A percentile compares a stretch with the other conserved stretches of the same genome.
phyloP scores from a whole-genome alignment of 2,888 invertebrate genomes.

The Brenthis ino region DNA sequence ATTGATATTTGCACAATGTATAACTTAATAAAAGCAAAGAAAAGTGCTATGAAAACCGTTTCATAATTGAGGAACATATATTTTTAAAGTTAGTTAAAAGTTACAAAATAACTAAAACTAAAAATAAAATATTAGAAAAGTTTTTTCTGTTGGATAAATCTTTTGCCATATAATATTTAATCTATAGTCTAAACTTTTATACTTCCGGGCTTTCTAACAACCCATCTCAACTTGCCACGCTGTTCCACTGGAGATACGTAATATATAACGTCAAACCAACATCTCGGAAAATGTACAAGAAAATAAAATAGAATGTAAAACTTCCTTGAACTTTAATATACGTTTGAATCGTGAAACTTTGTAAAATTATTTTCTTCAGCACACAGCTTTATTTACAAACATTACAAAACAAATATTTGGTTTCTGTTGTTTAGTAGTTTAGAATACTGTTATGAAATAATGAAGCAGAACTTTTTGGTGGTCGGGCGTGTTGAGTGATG shows the following conservation, averaged over 20 bases:
- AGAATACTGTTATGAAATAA: neutral
- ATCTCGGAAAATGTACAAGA: slow-evolving; percentile 9
- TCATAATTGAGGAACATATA: too few species aligned
- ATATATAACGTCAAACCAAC: slow-evolving; percentile 17
- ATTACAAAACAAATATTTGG: neutral
- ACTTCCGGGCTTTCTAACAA: neutral
- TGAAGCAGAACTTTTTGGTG: too few species aligned
- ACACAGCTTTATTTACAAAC: neutral
- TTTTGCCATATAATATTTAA: neutral
- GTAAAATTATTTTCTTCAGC: slow-evolving; percentile 1
- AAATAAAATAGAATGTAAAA: slow-evolving; percentile 17
- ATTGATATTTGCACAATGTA: too few species aligned
- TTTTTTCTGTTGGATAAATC: too few species aligned
- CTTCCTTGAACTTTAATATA: slow-evolving; percentile 8
- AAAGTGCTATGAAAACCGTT: too few species aligned
- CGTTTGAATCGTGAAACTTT: slow-evolving; percentile 9
- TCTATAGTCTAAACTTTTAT: neutral
- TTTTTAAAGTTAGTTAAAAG: too few species aligned
- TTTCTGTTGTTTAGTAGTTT: neutral
- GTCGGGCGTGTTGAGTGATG: too few species aligned
- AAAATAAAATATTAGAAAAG: too few species aligned
- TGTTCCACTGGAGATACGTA: neutral
- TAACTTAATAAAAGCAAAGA: too few species aligned
- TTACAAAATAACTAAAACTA: too few species aligned
- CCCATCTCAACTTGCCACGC: slow-evolving; percentile 3